These are phyloP conservation scores for Allobates femoralis DNA, from an alignment of 2,797 vertebrate species.

Conservation along the genomic window DNA sequence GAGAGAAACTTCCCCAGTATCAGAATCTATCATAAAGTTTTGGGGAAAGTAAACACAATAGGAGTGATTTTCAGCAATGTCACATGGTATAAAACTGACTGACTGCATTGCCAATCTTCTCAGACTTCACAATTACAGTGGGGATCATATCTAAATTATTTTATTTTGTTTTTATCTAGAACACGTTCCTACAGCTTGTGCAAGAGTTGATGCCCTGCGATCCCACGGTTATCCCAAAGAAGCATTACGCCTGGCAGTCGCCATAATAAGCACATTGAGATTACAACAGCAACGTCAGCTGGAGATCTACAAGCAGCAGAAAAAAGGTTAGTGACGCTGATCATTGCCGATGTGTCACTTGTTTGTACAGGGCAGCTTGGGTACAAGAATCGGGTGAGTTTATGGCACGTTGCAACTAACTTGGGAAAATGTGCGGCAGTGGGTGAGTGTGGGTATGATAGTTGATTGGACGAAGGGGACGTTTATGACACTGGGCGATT, in stretches of 20 bases:
- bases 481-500: neutral
- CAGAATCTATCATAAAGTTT: neutral
- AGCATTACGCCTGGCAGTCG: constrained; percentile 92
- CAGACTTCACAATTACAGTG: neutral
- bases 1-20: neutral
- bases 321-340: constrained; percentile 87
- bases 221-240: constrained; percentile 98
- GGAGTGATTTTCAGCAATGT: neutral
- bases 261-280: constrained; percentile 96
- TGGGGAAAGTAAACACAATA: neutral
- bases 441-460: neutral
- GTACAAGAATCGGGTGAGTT: neutral
- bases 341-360: neutral
- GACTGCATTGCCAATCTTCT: neutral
- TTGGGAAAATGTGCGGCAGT: neutral
- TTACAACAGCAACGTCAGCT: constrained; percentile 95
- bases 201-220: constrained; percentile 93
- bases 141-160: no score
- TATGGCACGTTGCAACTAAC: neutral
- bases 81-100: neutral
- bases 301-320: constrained; percentile 99
- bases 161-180: constrained; percentile 78
- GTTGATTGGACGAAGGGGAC: neutral
- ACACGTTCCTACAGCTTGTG: constrained; percentile 95
- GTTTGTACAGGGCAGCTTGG: no score